A percentile compares a stretch with the other conserved stretches of the same genome.
Conservation (phyloP, 2,888 invertebrate species). For the Lycaena phlaeas region DNA sequence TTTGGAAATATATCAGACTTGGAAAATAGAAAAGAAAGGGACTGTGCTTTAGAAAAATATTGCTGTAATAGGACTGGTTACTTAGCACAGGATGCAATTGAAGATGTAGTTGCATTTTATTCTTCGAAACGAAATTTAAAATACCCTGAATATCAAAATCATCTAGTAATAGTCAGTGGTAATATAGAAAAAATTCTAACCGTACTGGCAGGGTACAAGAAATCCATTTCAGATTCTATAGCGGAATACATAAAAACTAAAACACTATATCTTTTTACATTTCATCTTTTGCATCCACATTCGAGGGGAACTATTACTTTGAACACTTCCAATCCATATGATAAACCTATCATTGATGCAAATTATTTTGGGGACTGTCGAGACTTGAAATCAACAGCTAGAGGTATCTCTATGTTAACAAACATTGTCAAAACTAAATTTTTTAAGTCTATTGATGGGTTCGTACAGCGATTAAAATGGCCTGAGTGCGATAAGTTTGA, state of each 20-base stretch:
- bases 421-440: conserved; percentile 30
- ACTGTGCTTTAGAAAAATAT: conserved; percentile 55
- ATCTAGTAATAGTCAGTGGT: conserved; percentile 29
- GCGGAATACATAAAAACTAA: conserved; percentile 30
- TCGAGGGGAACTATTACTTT: conserved; percentile 71
- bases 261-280: conserved; percentile 35
- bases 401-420: conserved; percentile 34
- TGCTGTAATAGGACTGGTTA: conserved; percentile 61
- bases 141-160: conserved; percentile 39
- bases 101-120: conserved; percentile 61
- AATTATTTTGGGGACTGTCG: conserved; percentile 74
- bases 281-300: conserved; percentile 55
- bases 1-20: conserved; percentile 33
- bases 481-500: conserved; percentile 29
- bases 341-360: conserved; percentile 73
- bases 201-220: conserved; percentile 25
- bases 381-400: conserved; percentile 52
- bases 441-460: conserved; percentile 31
- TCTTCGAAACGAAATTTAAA: conserved; percentile 30
- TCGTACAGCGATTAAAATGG: conserved; percentile 30
- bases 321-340: conserved; percentile 65
- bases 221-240: conserved; percentile 28
- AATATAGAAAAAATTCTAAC: conserved; percentile 26
- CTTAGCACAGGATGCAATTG: conserved; percentile 53
- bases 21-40: conserved; percentile 23